phyloP scores from a whole-genome alignment of 2,797 vertebrate species.

The Hirundo rustica region DNA sequence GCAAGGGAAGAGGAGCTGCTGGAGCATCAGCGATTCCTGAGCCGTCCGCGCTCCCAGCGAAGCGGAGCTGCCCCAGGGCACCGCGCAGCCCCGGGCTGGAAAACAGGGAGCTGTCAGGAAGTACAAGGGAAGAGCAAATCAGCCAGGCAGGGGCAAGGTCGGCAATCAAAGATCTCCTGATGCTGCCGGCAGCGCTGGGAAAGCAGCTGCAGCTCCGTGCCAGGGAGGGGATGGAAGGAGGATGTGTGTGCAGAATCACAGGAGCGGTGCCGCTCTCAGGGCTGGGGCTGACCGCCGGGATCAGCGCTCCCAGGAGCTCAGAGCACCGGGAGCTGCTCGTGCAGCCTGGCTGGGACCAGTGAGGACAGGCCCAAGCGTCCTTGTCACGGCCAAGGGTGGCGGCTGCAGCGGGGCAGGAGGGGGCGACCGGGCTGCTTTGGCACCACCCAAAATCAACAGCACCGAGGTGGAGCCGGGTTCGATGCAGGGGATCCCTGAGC shows the following conservation, averaged over 20 bases:
- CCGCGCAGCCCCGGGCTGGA: background rate
- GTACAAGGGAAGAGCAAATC: background rate
- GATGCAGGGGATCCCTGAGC: background rate
- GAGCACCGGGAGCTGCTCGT: background rate
- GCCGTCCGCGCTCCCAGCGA: background rate
- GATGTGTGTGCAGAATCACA: background rate
- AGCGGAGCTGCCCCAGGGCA: background rate
- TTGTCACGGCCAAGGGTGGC: background rate
- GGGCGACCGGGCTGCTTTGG: background rate
- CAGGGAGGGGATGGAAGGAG: background rate
- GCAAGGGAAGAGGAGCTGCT: background rate
- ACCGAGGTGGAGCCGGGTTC: background rate
- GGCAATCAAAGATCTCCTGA: background rate
- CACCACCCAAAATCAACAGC: background rate
- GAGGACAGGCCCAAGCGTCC: background rate
- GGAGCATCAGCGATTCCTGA: background rate
- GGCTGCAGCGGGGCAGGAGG: background rate
- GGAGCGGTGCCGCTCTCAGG: background rate
- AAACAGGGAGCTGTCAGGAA: background rate
- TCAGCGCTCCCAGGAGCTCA: background rate
- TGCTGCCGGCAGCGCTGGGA: background rate
- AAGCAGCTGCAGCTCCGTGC: background rate
- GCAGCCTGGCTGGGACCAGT: accelerated
- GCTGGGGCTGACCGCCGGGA: background rate
- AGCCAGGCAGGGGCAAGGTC: background rate